Evolutionary conservation across 2,797 vertebrate species (phyloP).

Genomic region (Pangasius mekongensis): DNA sequence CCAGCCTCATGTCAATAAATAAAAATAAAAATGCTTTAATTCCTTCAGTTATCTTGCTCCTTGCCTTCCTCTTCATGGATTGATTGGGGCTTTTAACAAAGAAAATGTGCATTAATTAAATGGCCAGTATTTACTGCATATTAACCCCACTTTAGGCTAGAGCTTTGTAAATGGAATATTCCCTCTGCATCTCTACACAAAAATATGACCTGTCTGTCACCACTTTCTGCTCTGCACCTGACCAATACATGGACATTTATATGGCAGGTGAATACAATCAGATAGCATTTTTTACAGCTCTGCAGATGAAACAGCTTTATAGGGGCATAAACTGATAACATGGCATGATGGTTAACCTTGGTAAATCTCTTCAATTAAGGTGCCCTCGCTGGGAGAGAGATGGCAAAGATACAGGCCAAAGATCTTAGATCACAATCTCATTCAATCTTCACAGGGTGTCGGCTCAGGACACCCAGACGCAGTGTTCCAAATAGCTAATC

Average conservation of each 20-base stretch:
- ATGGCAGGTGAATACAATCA: constrained; percentile 26
- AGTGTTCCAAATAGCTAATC: constrained; percentile 48
- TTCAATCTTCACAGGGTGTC: constrained; percentile 52
- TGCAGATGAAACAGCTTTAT: constrained; percentile 37
- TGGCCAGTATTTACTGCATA: not conserved
- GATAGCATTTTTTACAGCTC: constrained; percentile 51
- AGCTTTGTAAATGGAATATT: constrained; percentile 32
- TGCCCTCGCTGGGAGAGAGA: constrained; percentile 42
- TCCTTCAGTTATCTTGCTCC: constrained; percentile 61
- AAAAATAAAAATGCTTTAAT: constrained; percentile 59
- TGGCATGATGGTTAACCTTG: constrained; percentile 53
- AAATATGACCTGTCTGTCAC: constrained; percentile 43
- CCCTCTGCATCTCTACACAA: constrained; percentile 18
- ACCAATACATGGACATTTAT: constrained; percentile 33
- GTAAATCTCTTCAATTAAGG: constrained; percentile 56
- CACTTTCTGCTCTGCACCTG: constrained; percentile 29
- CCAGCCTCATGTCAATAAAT: constrained; percentile 64
- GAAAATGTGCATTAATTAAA: not conserved
- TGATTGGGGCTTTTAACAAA: not conserved
- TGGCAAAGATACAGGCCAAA: constrained; percentile 54
- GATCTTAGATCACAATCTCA: constrained; percentile 54
- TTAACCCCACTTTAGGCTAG: constrained; percentile 17
- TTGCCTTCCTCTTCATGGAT: constrained; percentile 42
- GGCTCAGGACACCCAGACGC: constrained; percentile 43
- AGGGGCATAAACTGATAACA: constrained; percentile 47